phyloP scores from a whole-genome alignment of 1,140 invertebrate genomes.

The Euschistus heros region DNA sequence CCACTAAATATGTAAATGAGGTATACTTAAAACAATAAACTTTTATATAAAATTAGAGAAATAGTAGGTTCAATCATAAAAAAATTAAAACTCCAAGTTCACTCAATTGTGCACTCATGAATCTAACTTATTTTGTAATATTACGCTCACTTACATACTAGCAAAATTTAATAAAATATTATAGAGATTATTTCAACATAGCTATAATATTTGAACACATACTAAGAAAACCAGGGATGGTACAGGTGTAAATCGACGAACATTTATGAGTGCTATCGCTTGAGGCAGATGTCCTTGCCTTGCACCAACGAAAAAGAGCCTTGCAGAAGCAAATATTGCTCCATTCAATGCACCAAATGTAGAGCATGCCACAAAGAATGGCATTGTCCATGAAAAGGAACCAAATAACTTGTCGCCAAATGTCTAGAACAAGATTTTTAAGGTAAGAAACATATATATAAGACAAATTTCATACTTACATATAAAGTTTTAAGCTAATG shows the following conservation, averaged over 20 bases:
- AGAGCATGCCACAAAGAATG: constrained; percentile 75
- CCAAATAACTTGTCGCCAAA: constrained; percentile 75
- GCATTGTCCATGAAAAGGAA: constrained; percentile 72
- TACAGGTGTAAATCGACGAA: constrained; percentile 75
- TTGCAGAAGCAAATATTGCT: constrained; percentile 75
- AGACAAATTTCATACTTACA: background rate
- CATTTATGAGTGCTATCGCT: constrained; percentile 76
- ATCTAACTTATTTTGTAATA: background rate
- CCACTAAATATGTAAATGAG: too few relatives aligned
- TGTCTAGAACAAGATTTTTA: constrained; percentile 40
- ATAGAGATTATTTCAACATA: too few relatives aligned
- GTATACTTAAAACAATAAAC: too few relatives aligned
- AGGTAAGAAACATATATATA: background rate
- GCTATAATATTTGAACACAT: constrained; percentile 35
- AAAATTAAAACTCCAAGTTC: background rate
- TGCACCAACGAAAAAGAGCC: constrained; percentile 85
- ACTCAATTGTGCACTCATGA: background rate
- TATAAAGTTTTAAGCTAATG: background rate
- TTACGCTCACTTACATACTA: background rate
- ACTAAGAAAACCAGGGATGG: constrained; percentile 87
- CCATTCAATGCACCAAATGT: constrained; percentile 81
- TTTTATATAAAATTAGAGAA: too few relatives aligned
- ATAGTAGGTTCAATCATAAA: too few relatives aligned
- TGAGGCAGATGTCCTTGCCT: constrained; percentile 80
- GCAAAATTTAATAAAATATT: background rate